Percentiles rank a stretch among this genome's conserved stretches.
Conservation (phyloP, 2,113 vertebrate genomes). For the Mormyrus iriodes region DNA sequence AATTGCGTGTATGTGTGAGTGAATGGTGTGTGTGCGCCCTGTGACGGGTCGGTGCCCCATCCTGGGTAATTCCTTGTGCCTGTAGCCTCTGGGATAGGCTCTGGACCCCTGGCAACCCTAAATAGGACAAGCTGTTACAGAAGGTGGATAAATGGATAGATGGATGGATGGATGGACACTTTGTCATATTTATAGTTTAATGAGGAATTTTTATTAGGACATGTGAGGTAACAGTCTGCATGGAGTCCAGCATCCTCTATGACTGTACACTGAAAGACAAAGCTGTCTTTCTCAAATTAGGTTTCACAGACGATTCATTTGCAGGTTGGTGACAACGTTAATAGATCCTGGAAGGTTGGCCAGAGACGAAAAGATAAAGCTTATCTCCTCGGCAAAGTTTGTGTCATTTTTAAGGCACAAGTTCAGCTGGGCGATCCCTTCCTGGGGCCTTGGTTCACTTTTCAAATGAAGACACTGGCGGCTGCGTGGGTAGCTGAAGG, state of each 20-base stretch:
- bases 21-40: background rate
- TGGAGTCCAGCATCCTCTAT: background rate
- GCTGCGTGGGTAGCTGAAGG: too few species aligned
- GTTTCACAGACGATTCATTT: background rate
- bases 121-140: background rate
- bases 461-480: background rate
- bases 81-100: background rate
- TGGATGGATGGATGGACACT: background rate
- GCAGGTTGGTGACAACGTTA: background rate
- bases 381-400: background rate
- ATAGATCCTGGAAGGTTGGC: background rate
- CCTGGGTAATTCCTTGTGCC: background rate
- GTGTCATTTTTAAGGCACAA: background rate
- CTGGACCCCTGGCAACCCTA: background rate
- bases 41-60: background rate
- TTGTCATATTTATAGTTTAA: background rate
- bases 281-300: background rate
- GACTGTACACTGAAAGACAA: background rate
- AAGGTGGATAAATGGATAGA: background rate
- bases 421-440: background rate
- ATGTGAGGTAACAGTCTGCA: background rate
- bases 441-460: background rate
- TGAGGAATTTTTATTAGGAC: background rate
- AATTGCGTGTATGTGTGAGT: background rate
- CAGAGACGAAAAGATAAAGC: background rate